Evolutionary conservation across 2,888 invertebrate genomes (phyloP), one percentile per base, ranked within the genome.

Genomic region (Podotricha telesiphe): DNA sequence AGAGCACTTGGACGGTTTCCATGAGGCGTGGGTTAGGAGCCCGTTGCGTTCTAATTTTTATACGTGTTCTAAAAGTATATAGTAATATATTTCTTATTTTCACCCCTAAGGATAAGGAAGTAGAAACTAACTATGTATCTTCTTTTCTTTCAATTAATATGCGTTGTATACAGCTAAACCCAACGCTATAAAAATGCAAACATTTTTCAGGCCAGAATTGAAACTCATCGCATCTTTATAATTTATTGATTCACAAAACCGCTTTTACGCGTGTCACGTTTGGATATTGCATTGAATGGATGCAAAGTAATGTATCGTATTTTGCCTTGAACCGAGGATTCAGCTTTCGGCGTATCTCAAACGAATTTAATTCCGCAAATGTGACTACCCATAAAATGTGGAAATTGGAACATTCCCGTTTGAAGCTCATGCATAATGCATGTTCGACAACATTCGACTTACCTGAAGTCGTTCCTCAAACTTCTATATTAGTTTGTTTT

Each of bases 361-460:
- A 67, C 66, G 72, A 77, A 77, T 79, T 79, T 75, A 77, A 79
- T 79, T 77, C 76, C 74, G 74, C 74, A 74, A 76, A 75, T 74
- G 73, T 73, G 75, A 71, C 74, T 70, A 65, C 69, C 70, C 73
- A 75, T 75, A 73, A 74, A 77, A 77, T 75, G 72, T 70, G 73
- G 73, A 71, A 72, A 72, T 71, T 75, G 72, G 70, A 75, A 71
- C 74, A 71, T 75, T 73, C 70, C 72, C 70, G 74, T 69, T 72
- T 70, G 66, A 58, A 69, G 71, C 65, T 75, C 74, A 76, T 78
- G 75, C 75, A 76, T 77, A 73, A 77, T 76, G 72, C 75, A 76
- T 74, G 72, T 58, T 58, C 56, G 51, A 65, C 67, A 71, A 67
- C 69, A 68, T 66, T 70, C 65, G 69, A 66, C 69, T 70, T 62